Evolutionary conservation across 2,888 invertebrate genomes (phyloP), one percentile per base, ranked within the genome.

Genomic region (Arge pagana): DNA sequence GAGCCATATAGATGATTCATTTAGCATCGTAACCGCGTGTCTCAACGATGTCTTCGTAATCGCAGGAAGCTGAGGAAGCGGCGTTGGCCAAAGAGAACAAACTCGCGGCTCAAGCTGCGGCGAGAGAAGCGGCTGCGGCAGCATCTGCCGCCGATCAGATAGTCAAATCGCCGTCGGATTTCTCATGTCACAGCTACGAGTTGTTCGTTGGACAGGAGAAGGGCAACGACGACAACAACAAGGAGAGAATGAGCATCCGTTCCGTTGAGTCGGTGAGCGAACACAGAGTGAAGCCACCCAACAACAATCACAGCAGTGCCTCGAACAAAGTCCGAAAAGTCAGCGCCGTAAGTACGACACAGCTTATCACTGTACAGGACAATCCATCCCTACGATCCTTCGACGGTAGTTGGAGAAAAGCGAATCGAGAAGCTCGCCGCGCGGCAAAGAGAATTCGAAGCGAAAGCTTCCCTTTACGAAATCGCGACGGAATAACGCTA

Each of bases 141-240:
- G 64, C 68, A 4, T 72, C 67, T 1, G 72, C 70, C 21, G 83
- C 83, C 31, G 86, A 83, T 50, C 83, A 87, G 58, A 84, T 89
- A 70, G 89, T 90, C 61, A 93, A 94, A 78, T 93, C 94, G 51
- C 93, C 94, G 41, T 94, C 95, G 59, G 92, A 90, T 77, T 89
- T 88, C 78, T 95, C 95, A 56, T 92, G 91, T 77, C 90, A 90
- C 76, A 93, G 93, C 78, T 93, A 93, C 82, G 94, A 95, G 80
- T 82, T 91, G 65, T 94, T 93, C 80, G 90, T 92, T 63, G 90
- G 89, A 70, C 92, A 92, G 77, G 92, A 91, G 71, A 90, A 90
- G 69, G 90, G 90, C 68, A 88, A 89, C 78, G 87, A 88, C 72
- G 93, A 93, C 77, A 92, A 92, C 84, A 90, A 91, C 83, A 89